These are phyloP conservation scores for Progne subis DNA, from an alignment of 2,113 vertebrate genomes.

Conservation along the genomic window DNA sequence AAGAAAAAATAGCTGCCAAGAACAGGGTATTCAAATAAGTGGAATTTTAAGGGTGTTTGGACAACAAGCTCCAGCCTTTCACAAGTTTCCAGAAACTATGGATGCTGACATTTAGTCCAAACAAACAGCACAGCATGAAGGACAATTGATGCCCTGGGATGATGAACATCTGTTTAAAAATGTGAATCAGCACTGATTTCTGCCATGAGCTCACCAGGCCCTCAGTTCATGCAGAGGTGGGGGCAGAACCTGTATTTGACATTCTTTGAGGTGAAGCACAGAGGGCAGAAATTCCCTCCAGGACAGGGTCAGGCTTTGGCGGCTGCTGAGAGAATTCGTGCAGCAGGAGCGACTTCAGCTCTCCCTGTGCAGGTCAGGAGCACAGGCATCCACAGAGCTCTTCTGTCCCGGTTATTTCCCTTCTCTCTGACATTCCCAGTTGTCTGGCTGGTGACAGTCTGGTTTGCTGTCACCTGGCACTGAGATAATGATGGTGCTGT, in stretches of 20 bases:
- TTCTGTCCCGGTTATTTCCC: not conserved
- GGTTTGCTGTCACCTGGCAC: not conserved
- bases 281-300: not conserved
- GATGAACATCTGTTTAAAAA: not conserved
- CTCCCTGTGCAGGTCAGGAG: not conserved
- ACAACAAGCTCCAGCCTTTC: not conserved
- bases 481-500: not conserved
- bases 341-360: not conserved
- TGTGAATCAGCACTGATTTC: not conserved
- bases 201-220: not conserved
- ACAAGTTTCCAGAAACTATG: not conserved
- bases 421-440: not conserved
- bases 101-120: not conserved
- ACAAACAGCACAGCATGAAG: not conserved
- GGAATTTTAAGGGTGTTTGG: not conserved
- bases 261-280: not conserved
- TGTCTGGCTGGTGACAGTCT: not conserved
- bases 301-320: not conserved
- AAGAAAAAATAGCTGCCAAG: not conserved
- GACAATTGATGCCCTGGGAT: not conserved
- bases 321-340: not conserved
- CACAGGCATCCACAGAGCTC: not conserved
- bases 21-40: not conserved
- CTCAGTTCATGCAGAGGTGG: not conserved
- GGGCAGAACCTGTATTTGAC: not conserved